A percentile compares a stretch with the other conserved stretches of the same genome.
Evolutionary conservation across 2,888 invertebrate genomes (phyloP).

Genomic region (Lithosia quadra): DNA sequence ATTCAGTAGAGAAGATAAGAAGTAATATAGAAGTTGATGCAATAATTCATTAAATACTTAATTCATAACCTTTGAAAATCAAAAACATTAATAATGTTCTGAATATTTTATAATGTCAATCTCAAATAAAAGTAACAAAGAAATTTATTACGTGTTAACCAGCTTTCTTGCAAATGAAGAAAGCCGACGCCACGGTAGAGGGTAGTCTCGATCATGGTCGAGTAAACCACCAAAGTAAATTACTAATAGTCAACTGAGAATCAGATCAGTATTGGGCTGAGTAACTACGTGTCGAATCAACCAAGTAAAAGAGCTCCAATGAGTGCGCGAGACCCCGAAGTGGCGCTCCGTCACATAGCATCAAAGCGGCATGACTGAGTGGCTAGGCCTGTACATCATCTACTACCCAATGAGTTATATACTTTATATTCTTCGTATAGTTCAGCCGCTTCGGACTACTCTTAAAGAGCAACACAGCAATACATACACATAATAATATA

Average conservation of each 20-base stretch:
- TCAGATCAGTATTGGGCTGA: background rate
- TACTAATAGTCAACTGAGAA: background rate
- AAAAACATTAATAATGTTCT: background rate
- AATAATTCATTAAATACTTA: background rate
- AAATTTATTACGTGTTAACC: too few species aligned
- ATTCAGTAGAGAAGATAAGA: background rate
- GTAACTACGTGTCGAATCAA: background rate
- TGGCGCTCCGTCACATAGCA: constrained; percentile 13
- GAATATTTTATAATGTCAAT: background rate
- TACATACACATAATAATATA: constrained; percentile 67
- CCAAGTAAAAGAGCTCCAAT: background rate
- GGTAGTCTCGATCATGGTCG: background rate
- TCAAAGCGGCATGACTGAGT: constrained; percentile 25
- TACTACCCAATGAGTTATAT: constrained; percentile 55
- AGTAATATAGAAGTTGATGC: background rate
- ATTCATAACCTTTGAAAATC: background rate
- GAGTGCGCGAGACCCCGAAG: background rate
- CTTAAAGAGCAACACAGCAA: constrained; percentile 71
- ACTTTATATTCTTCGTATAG: constrained; percentile 53
- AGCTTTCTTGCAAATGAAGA: too few species aligned
- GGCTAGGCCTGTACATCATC: constrained; percentile 73
- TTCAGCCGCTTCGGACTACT: constrained; percentile 62
- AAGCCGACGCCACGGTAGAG: too few species aligned
- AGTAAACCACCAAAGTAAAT: background rate
- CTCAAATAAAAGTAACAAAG: background rate